Conservation (phyloP, 2,797 vertebrate species). For the Atherinosoma microstoma region DNA sequence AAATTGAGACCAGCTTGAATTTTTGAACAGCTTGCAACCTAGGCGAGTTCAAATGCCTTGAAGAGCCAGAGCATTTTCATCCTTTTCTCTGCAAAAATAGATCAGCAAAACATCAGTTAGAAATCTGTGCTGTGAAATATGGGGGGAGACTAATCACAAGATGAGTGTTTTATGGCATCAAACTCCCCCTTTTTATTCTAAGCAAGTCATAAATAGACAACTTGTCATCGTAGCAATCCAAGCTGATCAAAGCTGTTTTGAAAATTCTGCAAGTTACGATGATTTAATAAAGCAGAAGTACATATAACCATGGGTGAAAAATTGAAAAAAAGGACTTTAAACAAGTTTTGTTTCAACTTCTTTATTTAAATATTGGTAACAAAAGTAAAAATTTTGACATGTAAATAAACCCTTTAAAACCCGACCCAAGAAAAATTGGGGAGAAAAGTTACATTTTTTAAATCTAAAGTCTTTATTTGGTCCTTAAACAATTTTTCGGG, state of each 20-base stretch:
- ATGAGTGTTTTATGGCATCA: neutral
- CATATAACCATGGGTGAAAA: too few species aligned
- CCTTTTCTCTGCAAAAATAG: neutral
- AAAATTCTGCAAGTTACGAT: neutral
- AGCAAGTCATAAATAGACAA: neutral
- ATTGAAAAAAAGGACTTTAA: too few species aligned
- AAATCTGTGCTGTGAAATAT: neutral
- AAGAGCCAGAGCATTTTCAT: neutral
- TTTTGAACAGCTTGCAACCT: neutral
- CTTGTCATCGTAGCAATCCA: neutral
- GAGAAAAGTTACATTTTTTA: too few species aligned
- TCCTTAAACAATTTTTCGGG: too few species aligned
- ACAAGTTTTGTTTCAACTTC: too few species aligned
- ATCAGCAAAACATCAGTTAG: neutral
- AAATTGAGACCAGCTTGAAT: slow-evolving; percentile 12
- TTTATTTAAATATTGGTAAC: too few species aligned
- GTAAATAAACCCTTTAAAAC: too few species aligned
- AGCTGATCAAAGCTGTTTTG: neutral
- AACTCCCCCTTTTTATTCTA: neutral
- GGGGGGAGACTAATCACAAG: neutral
- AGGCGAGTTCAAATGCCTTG: neutral
- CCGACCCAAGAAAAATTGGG: too few species aligned
- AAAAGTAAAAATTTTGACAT: too few species aligned
- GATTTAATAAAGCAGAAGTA: too few species aligned
- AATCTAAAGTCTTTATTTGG: too few species aligned